Percentiles rank a stretch among this genome's conserved stretches.
These are phyloP conservation scores for Lottia scabra DNA, from an alignment of 2,888 invertebrate species.

Conservation along the genomic window DNA sequence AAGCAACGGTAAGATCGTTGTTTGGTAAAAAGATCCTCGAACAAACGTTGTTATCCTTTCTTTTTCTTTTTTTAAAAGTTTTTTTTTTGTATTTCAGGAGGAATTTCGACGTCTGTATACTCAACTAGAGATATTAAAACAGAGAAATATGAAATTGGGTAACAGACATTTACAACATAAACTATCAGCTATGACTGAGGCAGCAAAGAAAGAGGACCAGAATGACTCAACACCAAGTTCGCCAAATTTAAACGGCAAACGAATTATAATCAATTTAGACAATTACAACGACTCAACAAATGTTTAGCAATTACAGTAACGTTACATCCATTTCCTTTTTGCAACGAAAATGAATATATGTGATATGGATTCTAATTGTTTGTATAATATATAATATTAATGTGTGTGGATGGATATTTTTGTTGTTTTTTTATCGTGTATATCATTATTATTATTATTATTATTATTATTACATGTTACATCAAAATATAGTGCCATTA, in stretches of 20 bases:
- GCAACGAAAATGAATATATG: too few species aligned
- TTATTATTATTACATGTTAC: too few species aligned
- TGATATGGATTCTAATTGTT: too few species aligned
- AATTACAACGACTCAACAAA: slow-evolving; percentile 63
- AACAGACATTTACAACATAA: slow-evolving; percentile 81
- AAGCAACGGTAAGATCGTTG: too few species aligned
- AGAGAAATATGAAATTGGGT: slow-evolving; percentile 81
- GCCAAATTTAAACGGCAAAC: slow-evolving; percentile 63
- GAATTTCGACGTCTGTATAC: slow-evolving; percentile 85
- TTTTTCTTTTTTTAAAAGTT: not conserved
- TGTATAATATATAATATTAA: too few species aligned
- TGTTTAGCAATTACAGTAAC: slow-evolving; percentile 38
- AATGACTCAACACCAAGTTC: slow-evolving; percentile 57
- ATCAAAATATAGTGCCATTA: too few species aligned
- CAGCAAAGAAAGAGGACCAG: slow-evolving; percentile 72
- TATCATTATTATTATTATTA: too few species aligned
- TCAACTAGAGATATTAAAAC: slow-evolving; percentile 84
- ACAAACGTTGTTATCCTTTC: not conserved
- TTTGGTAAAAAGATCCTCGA: too few species aligned
- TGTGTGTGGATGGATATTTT: too few species aligned
- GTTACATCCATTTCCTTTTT: not conserved
- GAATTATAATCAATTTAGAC: slow-evolving; percentile 65
- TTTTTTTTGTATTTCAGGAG: slow-evolving; percentile 73
- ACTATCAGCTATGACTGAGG: slow-evolving; percentile 86
- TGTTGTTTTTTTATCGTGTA: too few species aligned